A percentile compares a stretch with the other conserved stretches of the same genome.
Evolutionary conservation across 2,797 vertebrate species (phyloP).

Genomic region (Hoplostethus mediterraneus): DNA sequence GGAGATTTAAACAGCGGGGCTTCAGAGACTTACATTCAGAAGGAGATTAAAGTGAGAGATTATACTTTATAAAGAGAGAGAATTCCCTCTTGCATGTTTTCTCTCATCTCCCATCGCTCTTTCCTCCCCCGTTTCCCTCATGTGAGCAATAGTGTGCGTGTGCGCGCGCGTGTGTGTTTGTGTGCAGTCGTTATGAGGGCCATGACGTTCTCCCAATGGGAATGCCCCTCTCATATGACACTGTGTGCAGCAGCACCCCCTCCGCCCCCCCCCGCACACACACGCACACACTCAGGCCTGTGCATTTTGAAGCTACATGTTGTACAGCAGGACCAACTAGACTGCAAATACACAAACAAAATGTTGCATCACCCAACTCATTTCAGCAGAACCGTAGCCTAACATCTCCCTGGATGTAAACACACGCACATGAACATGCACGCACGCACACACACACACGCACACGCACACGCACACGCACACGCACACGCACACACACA

Average conservation of each 20-base stretch:
- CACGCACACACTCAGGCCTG: constrained; percentile 13
- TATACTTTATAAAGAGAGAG: constrained; percentile 72
- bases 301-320: constrained; percentile 42
- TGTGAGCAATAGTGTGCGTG: constrained; percentile 45
- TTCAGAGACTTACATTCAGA: constrained; percentile 57
- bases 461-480: constrained; percentile 22
- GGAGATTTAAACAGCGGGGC: constrained; percentile 57
- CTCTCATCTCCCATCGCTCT: constrained; percentile 56
- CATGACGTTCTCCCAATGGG: constrained; percentile 50
- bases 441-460: constrained; percentile 1
- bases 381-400: constrained; percentile 35
- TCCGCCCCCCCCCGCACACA: neutral
- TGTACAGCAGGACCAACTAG: constrained; percentile 39
- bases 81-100: constrained; percentile 72
- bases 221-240: constrained; percentile 51
- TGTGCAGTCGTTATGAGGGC: constrained; percentile 24
- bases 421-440: constrained; percentile 32
- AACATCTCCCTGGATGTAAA: constrained; percentile 50
- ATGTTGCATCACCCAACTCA: constrained; percentile 56
- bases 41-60: constrained; percentile 76
- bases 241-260: constrained; percentile 6
- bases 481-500: constrained; percentile 21
- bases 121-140: constrained; percentile 38
- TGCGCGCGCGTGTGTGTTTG: constrained; percentile 2
- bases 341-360: constrained; percentile 51